Base-by-base conservation (phyloP, 2,888 invertebrate genomes). In the Tenodera sinensis region DNA sequence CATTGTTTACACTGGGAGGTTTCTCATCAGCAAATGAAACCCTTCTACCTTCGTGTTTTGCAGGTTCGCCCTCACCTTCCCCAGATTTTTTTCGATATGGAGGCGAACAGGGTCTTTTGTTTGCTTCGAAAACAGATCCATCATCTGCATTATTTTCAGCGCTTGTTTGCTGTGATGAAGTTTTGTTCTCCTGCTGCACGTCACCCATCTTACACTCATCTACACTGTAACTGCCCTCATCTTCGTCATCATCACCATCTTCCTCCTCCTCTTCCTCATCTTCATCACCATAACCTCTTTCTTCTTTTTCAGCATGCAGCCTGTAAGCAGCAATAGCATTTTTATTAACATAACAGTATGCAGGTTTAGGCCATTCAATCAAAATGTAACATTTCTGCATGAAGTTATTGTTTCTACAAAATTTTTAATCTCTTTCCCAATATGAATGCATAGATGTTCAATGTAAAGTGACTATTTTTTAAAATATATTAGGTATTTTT, bases 231-330 rank as follows among this genome's bases (percentile, higher is more conserved):
- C 12, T 81, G 6, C 54, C 86, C 6, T 86, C 85, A 34, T 84
- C 28, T 81, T 27, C 30, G 34, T 71, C 71, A 81, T 28, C 81
- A 28, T 86, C 84, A n/a, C 27, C 71, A 7, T 30, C 34, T 4
- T 84, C 84, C n/a, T 89, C 84, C 28, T 89, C 47, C n/a, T 89
- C 90, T 8, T 82, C 54, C 27, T 88, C 85, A 20, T 28, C 81
- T 15, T 88, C 87, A 47, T 83, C 90, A 47, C 90, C 91, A 82
- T 90, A 89, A 71, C 90, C 91, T 87, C 90, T 91, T 89, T 92
- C 92, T 85, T 90, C 90, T 85, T 90, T 89, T 30, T 91, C 90
- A 28, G 90, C 90, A 71, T 91, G 93, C 91, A 54, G 93, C 92
- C 93, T 94, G 91, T 89, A 92, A 91, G 28, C 87, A 30, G 28